Evolutionary conservation across 1,140 invertebrate genomes (phyloP).

Genomic region (Trissolcus basalis): DNA sequence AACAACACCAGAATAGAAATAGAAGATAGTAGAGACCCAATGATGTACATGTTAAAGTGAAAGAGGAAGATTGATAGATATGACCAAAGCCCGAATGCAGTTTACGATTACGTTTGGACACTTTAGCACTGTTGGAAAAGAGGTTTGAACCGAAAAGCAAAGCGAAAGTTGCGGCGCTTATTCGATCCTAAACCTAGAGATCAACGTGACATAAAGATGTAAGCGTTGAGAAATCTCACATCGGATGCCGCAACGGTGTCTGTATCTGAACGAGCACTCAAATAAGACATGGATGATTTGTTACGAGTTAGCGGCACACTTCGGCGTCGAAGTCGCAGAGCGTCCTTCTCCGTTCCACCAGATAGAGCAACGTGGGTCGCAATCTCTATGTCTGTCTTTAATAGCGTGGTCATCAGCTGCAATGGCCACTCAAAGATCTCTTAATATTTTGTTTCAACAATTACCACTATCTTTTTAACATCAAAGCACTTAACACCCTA

Average conservation of each 20-base stretch:
- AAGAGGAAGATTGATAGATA: too few species aligned
- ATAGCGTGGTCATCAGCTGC: constrained; percentile 86
- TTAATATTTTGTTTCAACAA: constrained; percentile 6
- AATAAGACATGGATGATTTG: constrained; percentile 76
- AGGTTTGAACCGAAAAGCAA: too few species aligned
- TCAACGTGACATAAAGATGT: constrained; percentile 3
- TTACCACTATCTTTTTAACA: constrained; percentile 15
- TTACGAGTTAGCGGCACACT: constrained; percentile 74
- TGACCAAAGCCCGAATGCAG: too few species aligned
- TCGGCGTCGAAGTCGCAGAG: constrained; percentile 71
- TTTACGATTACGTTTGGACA: too few species aligned
- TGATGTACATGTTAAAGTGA: too few species aligned
- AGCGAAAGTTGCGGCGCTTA: background rate
- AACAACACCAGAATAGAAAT: too few species aligned
- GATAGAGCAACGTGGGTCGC: constrained; percentile 80
- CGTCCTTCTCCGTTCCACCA: constrained; percentile 74
- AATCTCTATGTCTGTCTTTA: constrained; percentile 87
- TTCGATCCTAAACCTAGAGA: background rate
- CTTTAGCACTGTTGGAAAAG: too few species aligned
- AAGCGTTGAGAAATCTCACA: constrained; percentile 67
- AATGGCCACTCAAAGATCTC: constrained; percentile 72
- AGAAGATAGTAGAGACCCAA: too few species aligned
- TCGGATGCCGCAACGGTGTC: constrained; percentile 72
- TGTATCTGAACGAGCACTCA: constrained; percentile 73
- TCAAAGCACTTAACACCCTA: too few species aligned